These are phyloP conservation scores for Capreolus pygargus DNA, from an alignment of 2,113 vertebrate species.

Conservation along the genomic window DNA sequence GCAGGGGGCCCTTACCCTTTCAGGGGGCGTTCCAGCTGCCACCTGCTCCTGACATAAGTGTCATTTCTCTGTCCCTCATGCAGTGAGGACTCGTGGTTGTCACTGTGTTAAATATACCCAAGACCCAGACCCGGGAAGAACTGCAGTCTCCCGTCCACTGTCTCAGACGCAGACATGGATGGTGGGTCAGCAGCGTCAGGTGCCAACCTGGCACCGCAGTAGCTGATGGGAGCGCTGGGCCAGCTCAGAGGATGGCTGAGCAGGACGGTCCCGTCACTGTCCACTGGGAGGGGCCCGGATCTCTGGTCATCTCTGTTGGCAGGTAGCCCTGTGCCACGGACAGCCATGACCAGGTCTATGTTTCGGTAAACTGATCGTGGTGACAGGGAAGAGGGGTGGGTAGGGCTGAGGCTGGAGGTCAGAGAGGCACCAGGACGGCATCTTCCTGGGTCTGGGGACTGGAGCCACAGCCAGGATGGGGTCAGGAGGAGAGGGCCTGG, in stretches of 20 bases:
- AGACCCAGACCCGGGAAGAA: background rate
- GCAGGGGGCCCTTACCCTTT: accelerated
- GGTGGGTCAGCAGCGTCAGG: background rate
- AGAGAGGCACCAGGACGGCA: background rate
- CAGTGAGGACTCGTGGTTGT: background rate
- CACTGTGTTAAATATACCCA: accelerated
- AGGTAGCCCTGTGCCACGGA: accelerated
- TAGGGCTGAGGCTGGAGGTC: background rate
- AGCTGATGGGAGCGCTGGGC: background rate
- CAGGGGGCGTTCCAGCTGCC: accelerated
- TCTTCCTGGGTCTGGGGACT: too few species aligned
- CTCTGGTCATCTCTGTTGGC: background rate
- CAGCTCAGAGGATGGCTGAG: background rate
- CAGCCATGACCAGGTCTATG: accelerated
- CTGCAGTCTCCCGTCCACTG: accelerated
- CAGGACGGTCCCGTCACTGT: accelerated
- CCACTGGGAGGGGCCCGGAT: background rate
- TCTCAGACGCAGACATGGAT: accelerated
- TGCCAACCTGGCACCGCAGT: accelerated
- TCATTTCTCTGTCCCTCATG: accelerated
- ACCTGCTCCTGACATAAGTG: accelerated
- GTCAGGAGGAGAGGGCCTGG: too few species aligned
- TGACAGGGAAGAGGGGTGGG: accelerated
- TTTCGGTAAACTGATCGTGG: accelerated
- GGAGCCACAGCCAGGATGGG: accelerated